Base-by-base conservation (phyloP, 1,140 invertebrate species). In the Drosophila suzukii region DNA sequence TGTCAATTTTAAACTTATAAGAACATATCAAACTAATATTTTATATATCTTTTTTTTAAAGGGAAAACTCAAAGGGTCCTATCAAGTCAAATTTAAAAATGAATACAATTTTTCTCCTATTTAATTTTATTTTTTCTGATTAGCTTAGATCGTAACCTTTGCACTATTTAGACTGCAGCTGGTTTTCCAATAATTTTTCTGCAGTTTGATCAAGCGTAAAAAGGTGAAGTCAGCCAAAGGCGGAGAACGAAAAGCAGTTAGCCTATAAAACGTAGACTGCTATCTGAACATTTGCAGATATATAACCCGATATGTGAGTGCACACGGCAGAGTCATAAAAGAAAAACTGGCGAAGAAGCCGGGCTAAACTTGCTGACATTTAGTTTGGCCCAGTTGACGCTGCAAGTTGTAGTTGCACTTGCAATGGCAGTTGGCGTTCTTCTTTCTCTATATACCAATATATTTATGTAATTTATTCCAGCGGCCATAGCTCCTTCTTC, bases 201-300 rank as follows among this genome's bases (percentile, higher is more conserved):
- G 8, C 61, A 57, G 59, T 32, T 78, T 49, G 76, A 88, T 89
- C 73, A 73, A 80, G 73, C 73, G 63, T 65, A 73, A 89, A 88
- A 76, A 79, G 79, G 66, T 86, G 65, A 86, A 86, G 83, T 83
- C 83, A 86, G 79, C 83, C 81, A 84, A 84, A 84, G 66, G 65
- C 58, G 62, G 36, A 51, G 32, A 66, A 17, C 65, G 43, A 80
- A 80, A 72, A 75, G 75, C 63, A 80, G 83, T 83, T 84, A 89
- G 86, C 80, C 84, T 77, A 89, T 89, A 88, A 82, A 82, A 66
- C 39, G 55, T 58, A 54, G 61, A 65, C 36, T 36, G 36, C 47
- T 60, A 66, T 53, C 20, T 38, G 47, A 47, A 65, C 56, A 61
- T 32, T 55, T 46, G 55, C 51, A 79, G 43, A 66, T 47, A 66